Base-by-base conservation (phyloP, 2,888 invertebrate species). In the Clunio marinus region DNA sequence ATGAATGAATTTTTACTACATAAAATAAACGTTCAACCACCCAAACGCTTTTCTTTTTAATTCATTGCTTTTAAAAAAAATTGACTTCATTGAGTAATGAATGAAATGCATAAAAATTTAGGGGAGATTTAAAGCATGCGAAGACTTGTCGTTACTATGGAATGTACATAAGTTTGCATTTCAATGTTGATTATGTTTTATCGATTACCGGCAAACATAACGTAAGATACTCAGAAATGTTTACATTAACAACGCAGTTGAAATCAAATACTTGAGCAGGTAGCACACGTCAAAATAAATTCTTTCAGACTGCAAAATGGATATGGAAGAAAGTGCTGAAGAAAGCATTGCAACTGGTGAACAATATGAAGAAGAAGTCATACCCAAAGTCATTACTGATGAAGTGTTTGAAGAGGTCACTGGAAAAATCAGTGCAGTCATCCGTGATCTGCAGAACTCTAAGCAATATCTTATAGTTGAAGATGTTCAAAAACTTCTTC, bases 311-410 rank as follows among this genome's bases (percentile, higher is more conserved):
- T 24, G 17, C 25, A 65, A 51, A 24, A 70, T 70, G 70, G 69
- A 70, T 37, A 55, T 60, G 32, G 70, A 70, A 68, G 63, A 65
- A 27, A 69, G 70, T 58, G 28, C 63, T n/a, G 70, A 65, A 22
- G 70, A 70, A 8, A 59, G 67, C 20, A 45, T 24, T 27, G 67
- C 67, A 60, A 51, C 62, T 28, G 67, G 63, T 20, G 57, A 57
- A 8, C 57, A 57, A 13, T 68, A 75, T 66, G 79, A 78, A 69
- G 78, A 78, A 70, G 79, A 78, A 70, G 77, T 78, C 58, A 77
- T 78, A 22, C 79, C 78, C 5, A 76, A 77, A 41, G 73, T 75
- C 17, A 77, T 78, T 20, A 77, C 78, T 66, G 78, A 78, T 70
- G 77, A 78, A 46, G 78, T 74, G 69, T 76, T 72, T 59, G 72